phyloP scores from a whole-genome alignment of 2,797 vertebrate species.

The Tokudaia muenninki region DNA sequence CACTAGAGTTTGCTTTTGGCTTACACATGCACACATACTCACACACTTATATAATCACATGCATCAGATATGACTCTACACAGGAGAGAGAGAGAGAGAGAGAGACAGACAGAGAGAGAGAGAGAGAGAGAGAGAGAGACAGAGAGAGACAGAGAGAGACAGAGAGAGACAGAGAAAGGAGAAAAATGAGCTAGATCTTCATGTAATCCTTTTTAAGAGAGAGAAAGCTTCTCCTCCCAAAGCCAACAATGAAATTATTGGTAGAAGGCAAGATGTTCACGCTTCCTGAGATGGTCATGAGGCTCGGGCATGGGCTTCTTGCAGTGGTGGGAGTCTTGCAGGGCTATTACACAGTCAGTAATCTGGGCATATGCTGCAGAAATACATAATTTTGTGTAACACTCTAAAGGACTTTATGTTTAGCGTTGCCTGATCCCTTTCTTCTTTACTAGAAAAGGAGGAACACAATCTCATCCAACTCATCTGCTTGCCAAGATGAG shows the following conservation, averaged over 20 bases:
- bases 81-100: not conserved
- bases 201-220: constrained; percentile 17
- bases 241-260: constrained; percentile 39
- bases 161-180: too few species aligned
- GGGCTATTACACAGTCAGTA: constrained; percentile 47
- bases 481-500: constrained; percentile 47
- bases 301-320: constrained; percentile 38
- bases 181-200: not conserved
- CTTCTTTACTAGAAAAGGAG: constrained; percentile 56
- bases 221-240: constrained; percentile 4
- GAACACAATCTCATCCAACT: not conserved
- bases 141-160: not conserved
- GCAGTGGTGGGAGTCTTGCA: constrained; percentile 26
- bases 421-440: constrained; percentile 31
- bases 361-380: constrained; percentile 61
- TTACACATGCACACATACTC: not conserved
- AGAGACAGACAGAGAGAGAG: not conserved
- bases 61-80: not conserved
- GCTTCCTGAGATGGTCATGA: not conserved
- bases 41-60: not conserved
- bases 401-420: constrained; percentile 69
- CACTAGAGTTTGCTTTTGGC: not conserved
- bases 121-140: not conserved
- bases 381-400: constrained; percentile 68
- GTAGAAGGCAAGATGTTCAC: not conserved